Evolutionary conservation across 1,140 invertebrate genomes (phyloP).

Genomic region (Ptiloglossa arizonensis): DNA sequence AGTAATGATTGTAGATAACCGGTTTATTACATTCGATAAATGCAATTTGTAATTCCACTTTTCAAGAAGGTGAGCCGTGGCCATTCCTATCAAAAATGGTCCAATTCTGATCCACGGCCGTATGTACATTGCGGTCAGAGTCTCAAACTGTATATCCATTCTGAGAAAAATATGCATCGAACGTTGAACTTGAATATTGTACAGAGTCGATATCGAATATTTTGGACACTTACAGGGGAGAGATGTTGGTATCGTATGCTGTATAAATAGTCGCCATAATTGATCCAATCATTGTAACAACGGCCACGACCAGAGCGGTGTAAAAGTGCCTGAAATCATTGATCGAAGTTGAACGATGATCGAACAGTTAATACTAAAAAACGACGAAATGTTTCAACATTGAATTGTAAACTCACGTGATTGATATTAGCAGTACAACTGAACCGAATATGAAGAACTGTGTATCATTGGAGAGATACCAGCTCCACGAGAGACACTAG

Average conservation of each 20-base stretch:
- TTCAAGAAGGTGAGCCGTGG: slow-evolving; percentile 77
- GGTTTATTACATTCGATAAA: slow-evolving; percentile 73
- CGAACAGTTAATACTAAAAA: too few species aligned
- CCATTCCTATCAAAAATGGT: slow-evolving; percentile 81
- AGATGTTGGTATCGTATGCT: slow-evolving; percentile 75
- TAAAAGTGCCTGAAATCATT: slow-evolving; percentile 75
- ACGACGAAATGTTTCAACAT: too few species aligned
- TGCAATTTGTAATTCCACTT: slow-evolving; percentile 74
- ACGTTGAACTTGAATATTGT: background rate
- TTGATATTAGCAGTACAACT: slow-evolving; percentile 82
- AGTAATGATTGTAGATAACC: background rate
- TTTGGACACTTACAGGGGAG: slow-evolving; percentile 77
- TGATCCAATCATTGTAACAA: slow-evolving; percentile 71
- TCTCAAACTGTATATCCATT: slow-evolving; percentile 74
- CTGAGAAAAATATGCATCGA: slow-evolving; percentile 57
- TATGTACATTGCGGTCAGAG: slow-evolving; percentile 78
- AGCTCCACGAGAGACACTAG: slow-evolving; percentile 90
- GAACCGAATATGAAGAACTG: slow-evolving; percentile 87
- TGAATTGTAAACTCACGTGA: slow-evolving; percentile 77
- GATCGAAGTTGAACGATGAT: slow-evolving; percentile 8
- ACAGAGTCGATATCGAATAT: background rate
- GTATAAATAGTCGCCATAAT: slow-evolving; percentile 72
- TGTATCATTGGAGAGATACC: slow-evolving; percentile 92
- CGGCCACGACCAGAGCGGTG: slow-evolving; percentile 59
- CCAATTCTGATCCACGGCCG: slow-evolving; percentile 82